Conservation (phyloP, 2,888 invertebrate species). For the Agriopis aurantiaria region DNA sequence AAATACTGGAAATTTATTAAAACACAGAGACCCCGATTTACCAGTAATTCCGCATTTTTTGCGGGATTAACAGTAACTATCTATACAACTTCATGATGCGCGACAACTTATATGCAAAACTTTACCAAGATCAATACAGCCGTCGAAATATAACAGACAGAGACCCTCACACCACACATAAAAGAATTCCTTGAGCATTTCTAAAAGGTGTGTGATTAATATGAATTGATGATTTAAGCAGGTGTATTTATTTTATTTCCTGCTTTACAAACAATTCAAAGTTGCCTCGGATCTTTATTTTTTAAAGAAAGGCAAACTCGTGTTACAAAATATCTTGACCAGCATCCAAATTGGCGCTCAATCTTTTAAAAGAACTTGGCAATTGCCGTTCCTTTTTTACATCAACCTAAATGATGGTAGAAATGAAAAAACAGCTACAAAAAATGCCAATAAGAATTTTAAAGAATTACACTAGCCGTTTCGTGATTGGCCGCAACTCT, state of each 20-base stretch:
- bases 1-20: background rate
- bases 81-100: background rate
- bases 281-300: background rate
- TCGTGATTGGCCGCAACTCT: slow-evolving; percentile 52
- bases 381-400: slow-evolving; percentile 31
- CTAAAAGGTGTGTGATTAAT: background rate
- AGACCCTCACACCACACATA: too few species aligned
- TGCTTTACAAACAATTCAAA: background rate
- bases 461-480: slow-evolving; percentile 42
- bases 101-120: background rate
- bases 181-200: background rate
- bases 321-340: slow-evolving; percentile 22
- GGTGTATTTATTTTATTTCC: slow-evolving; percentile 11
- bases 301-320: slow-evolving; percentile 3
- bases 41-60: background rate
- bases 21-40: background rate
- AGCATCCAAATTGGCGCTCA: slow-evolving; percentile 28
- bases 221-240: background rate
- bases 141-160: background rate
- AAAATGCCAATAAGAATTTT: slow-evolving; percentile 45
- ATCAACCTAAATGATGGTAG: slow-evolving; percentile 23
- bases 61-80: background rate
- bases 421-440: slow-evolving; percentile 28
- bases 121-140: background rate
- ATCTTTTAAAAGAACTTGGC: slow-evolving; percentile 39